Percentiles rank a stretch among this genome's conserved stretches.
Evolutionary conservation across 2,888 invertebrate genomes (phyloP).

Genomic region (Drosophila monieri): DNA sequence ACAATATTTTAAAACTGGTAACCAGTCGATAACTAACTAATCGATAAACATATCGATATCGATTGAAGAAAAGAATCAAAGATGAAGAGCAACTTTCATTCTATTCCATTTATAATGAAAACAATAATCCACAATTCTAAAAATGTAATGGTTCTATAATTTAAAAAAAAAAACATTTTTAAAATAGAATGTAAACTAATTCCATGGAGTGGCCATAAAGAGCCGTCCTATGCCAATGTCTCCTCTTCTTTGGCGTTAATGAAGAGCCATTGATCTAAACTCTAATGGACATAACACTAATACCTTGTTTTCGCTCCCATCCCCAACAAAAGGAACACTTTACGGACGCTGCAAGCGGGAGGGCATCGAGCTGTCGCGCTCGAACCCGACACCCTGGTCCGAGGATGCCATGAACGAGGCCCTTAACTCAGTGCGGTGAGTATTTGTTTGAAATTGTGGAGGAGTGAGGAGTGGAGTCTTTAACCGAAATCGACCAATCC

Average conservation of each 20-base stretch:
- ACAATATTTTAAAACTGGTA: too few relatives aligned
- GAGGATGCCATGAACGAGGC: slow-evolving; percentile 96
- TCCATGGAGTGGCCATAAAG: too few relatives aligned
- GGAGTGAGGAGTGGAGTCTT: not conserved
- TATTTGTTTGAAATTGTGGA: slow-evolving; percentile 2
- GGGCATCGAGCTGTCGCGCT: slow-evolving; percentile 94
- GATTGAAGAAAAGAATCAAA: too few relatives aligned
- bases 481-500: not conserved
- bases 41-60: too few relatives aligned
- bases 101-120: too few relatives aligned
- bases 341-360: slow-evolving; percentile 95
- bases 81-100: too few relatives aligned
- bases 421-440: slow-evolving; percentile 92
- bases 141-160: too few relatives aligned
- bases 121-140: too few relatives aligned
- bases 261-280: not conserved
- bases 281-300: not conserved
- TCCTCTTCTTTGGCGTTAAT: not conserved
- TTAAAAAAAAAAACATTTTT: too few relatives aligned
- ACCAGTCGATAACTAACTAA: too few relatives aligned
- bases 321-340: slow-evolving; percentile 87
- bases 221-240: too few relatives aligned
- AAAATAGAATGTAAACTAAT: too few relatives aligned
- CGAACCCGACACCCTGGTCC: slow-evolving; percentile 97
- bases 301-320: not conserved